These are phyloP conservation scores for Ethmia dodecea DNA, from an alignment of 2,888 invertebrate genomes.

Conservation along the genomic window DNA sequence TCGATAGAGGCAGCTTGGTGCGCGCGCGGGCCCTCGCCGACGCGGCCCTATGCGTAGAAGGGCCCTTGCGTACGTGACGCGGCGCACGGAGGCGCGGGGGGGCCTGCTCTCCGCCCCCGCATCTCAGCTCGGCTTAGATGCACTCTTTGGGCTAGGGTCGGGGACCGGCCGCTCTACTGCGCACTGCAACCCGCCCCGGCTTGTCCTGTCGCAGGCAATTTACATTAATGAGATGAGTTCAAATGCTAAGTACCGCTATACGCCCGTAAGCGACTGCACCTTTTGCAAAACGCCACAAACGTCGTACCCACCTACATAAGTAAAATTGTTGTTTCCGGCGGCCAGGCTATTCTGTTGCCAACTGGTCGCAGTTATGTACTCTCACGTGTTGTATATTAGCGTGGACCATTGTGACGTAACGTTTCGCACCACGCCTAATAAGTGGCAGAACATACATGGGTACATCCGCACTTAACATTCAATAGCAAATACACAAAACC, in stretches of 20 bases:
- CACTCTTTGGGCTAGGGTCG: slow-evolving; percentile 49
- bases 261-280: slow-evolving; percentile 25
- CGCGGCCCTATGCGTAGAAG: slow-evolving; percentile 44
- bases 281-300: slow-evolving; percentile 28
- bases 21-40: slow-evolving; percentile 55
- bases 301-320: too few relatives aligned
- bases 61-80: slow-evolving; percentile 66
- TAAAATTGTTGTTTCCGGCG: slow-evolving; percentile 52
- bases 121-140: slow-evolving; percentile 48
- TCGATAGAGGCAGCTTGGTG: slow-evolving; percentile 50
- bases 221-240: slow-evolving; percentile 39
- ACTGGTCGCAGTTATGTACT: slow-evolving; percentile 31
- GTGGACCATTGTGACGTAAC: slow-evolving; percentile 34
- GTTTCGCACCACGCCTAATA: slow-evolving; percentile 10
- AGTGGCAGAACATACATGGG: too few relatives aligned
- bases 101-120: slow-evolving; percentile 39
- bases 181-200: slow-evolving; percentile 23
- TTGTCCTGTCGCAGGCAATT: slow-evolving; percentile 33
- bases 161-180: slow-evolving; percentile 41
- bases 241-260: slow-evolving; percentile 36
- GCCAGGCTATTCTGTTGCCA: slow-evolving; percentile 56
- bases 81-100: slow-evolving; percentile 37
- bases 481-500: too few relatives aligned
- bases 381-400: slow-evolving; percentile 40
- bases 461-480: too few relatives aligned